Conservation (phyloP, 2,888 invertebrate genomes). For the Ypsolopha sequella region DNA sequence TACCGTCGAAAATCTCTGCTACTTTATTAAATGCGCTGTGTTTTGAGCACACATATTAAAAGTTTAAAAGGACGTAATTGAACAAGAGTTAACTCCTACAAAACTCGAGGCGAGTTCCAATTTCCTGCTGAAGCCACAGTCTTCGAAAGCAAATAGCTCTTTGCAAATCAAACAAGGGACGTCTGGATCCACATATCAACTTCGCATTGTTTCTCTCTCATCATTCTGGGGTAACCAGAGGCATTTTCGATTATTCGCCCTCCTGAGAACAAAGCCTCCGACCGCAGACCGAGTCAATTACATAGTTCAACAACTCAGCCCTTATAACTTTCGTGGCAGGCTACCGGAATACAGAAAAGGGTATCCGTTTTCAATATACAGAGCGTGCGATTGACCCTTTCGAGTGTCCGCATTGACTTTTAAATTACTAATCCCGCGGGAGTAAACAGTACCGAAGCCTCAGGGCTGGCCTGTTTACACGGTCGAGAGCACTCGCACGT, state of each 20-base stretch:
- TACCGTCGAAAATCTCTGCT: constrained; percentile 22
- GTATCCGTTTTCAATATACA: constrained; percentile 68
- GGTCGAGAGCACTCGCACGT: constrained; percentile 63
- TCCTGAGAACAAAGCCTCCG: constrained; percentile 63
- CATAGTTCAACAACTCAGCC: constrained; percentile 71
- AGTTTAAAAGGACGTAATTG: constrained; percentile 51
- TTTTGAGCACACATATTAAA: constrained; percentile 13
- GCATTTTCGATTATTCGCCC: constrained; percentile 68
- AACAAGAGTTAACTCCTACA: constrained; percentile 47
- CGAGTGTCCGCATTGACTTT: constrained; percentile 70
- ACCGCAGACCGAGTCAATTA: constrained; percentile 70
- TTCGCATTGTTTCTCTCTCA: constrained; percentile 64
- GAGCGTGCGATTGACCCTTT: constrained; percentile 63
- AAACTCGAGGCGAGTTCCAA: constrained; percentile 31
- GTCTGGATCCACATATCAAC: constrained; percentile 67
- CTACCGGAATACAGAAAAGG: constrained; percentile 69
- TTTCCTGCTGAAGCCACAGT: constrained; percentile 58
- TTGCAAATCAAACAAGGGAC: constrained; percentile 67
- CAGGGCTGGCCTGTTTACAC: constrained; percentile 54
- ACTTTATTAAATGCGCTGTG: constrained; percentile 28
- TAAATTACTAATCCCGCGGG: constrained; percentile 70
- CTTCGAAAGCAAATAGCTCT: constrained; percentile 63
- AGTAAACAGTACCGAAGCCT: constrained; percentile 57
- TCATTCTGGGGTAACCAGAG: constrained; percentile 62
- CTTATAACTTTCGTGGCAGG: constrained; percentile 68